Conservation (phyloP, 2,888 invertebrate genomes). For the Xestia sexstrigata region DNA sequence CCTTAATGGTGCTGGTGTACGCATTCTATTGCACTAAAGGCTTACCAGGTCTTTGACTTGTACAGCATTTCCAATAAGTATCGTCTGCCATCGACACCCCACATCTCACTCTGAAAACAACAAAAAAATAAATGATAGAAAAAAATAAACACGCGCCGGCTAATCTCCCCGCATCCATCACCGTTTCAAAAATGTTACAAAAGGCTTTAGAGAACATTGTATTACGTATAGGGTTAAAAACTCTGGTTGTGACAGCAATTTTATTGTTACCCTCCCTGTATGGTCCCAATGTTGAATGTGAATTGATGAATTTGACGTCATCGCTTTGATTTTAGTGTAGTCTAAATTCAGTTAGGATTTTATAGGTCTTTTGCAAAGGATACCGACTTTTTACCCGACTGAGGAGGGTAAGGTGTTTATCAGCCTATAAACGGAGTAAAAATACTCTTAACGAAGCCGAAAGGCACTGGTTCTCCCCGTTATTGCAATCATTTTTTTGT, state of each 20-base stretch:
- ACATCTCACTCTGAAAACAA: neutral
- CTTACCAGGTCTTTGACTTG: too few relatives aligned
- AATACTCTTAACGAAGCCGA: too few relatives aligned
- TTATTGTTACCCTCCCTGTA: conserved; percentile 38
- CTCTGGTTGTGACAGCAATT: conserved; percentile 51
- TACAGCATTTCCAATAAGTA: neutral
- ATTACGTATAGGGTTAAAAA: conserved; percentile 31
- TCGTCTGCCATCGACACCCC: neutral
- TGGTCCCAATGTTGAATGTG: neutral
- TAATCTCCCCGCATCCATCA: conserved; percentile 36
- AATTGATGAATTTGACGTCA: conserved; percentile 19
- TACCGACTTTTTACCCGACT: neutral
- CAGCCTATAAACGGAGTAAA: too few relatives aligned
- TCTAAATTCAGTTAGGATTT: neutral
- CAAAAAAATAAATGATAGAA: neutral
- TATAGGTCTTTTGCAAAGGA: neutral
- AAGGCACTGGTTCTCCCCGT: too few relatives aligned
- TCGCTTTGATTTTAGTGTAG: conserved; percentile 3
- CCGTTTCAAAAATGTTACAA: conserved; percentile 34
- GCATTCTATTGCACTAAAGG: too few relatives aligned
- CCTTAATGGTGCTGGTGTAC: too few relatives aligned
- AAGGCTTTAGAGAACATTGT: conserved; percentile 37
- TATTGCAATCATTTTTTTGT: too few relatives aligned
- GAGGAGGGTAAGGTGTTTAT: too few relatives aligned
- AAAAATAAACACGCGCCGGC: neutral